Evolutionary conservation across 1,140 invertebrate species (phyloP).

Genomic region (Aporrectodea caliginosa): DNA sequence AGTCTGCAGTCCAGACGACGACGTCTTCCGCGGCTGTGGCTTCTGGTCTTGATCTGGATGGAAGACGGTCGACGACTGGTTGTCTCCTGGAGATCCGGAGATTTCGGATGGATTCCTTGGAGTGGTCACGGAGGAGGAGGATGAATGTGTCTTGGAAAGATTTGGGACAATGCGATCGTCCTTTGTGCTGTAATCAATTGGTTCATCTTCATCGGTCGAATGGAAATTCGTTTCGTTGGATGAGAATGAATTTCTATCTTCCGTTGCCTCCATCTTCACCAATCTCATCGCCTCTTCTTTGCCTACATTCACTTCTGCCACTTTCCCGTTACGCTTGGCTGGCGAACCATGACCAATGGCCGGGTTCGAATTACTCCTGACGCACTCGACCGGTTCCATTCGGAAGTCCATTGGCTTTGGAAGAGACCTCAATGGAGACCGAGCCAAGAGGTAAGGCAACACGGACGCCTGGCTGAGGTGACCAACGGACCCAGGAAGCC

Average conservation of each 20-base stretch:
- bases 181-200: neutral
- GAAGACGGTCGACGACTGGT: neutral
- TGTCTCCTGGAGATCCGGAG: neutral
- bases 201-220: neutral
- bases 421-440: no score
- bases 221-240: neutral
- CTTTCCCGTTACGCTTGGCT: no score
- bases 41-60: neutral
- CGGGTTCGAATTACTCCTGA: no score
- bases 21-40: slow-evolving; percentile 55
- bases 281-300: no score
- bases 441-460: no score
- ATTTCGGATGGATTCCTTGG: neutral
- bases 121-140: neutral
- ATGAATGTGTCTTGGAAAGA: neutral
- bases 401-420: no score
- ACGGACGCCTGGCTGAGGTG: no score
- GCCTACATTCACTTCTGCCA: no score
- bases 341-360: no score
- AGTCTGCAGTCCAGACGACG: neutral
- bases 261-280: neutral
- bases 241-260: neutral
- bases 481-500: no score
- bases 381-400: no score
- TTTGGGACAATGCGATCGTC: neutral